phyloP scores from a whole-genome alignment of 2,797 vertebrate species.

The Neomorphus geoffroyi region DNA sequence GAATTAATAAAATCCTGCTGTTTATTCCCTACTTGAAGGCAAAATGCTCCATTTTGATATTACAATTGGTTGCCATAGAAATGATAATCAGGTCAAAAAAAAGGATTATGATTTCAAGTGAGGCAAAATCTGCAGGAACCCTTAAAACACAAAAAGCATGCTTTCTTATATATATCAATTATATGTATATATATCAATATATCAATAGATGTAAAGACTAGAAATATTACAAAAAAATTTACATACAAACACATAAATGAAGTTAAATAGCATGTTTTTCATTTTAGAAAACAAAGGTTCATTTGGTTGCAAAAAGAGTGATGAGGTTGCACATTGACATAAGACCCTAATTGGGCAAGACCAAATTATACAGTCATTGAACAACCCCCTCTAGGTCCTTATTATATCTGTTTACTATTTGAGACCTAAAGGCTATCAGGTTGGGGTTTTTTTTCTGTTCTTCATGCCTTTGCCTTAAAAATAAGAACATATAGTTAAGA shows the following conservation, averaged over 20 bases:
- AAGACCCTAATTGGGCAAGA: not conserved
- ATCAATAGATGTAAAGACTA: not conserved
- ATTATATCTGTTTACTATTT: not conserved
- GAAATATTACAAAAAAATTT: not conserved
- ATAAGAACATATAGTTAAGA: not conserved
- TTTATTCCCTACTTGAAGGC: constrained; percentile 19
- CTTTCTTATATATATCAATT: not conserved
- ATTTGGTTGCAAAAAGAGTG: not conserved
- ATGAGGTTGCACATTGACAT: not conserved
- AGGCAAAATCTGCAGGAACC: not conserved
- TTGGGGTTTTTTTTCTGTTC: not conserved
- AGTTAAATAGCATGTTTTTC: not conserved
- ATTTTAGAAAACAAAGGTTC: not conserved
- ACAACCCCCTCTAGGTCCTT: rapidly evolving
- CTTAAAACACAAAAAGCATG: not conserved
- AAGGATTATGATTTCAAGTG: constrained; percentile 15
- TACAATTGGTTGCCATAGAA: constrained; percentile 44
- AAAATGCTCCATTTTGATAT: constrained; percentile 34
- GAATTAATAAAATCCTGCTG: constrained; percentile 15
- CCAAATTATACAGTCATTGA: rapidly evolving
- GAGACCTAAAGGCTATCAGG: not conserved
- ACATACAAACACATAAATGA: not conserved
- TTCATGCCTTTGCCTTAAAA: not conserved
- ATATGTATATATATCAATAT: not conserved
- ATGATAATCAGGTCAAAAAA: constrained; percentile 35